These are phyloP conservation scores for Ptychobarbus kaznakovi DNA, from an alignment of 2,797 vertebrate genomes.

Conservation along the genomic window DNA sequence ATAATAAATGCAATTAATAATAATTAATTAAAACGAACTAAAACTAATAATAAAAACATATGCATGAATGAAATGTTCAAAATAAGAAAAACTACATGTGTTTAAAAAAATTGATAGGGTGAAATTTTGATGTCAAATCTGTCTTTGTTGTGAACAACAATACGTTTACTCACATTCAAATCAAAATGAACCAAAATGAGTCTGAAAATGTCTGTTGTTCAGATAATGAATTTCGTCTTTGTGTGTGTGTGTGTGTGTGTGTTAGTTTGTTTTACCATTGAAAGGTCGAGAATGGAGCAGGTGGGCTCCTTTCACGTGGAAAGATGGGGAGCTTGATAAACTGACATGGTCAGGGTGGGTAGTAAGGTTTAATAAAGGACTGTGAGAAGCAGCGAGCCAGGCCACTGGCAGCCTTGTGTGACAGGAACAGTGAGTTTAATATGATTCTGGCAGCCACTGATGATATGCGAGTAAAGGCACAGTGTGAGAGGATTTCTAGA, in stretches of 20 bases:
- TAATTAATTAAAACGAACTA: too few relatives aligned
- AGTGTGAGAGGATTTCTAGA: slow-evolving; percentile 25
- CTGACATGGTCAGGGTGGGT: slow-evolving; percentile 14
- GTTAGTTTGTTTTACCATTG: background rate
- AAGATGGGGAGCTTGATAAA: slow-evolving; percentile 43
- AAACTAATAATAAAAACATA: too few relatives aligned
- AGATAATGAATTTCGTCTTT: background rate
- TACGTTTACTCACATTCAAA: background rate
- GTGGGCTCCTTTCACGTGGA: slow-evolving; percentile 33
- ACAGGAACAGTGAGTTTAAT: slow-evolving; percentile 43
- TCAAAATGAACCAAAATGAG: background rate
- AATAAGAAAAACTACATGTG: background rate
- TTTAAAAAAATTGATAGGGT: background rate
- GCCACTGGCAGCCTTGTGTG: slow-evolving; percentile 35
- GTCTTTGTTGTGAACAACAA: background rate
- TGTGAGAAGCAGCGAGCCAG: slow-evolving; percentile 34
- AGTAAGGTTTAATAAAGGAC: slow-evolving; percentile 43
- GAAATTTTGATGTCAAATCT: background rate
- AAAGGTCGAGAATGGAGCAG: slow-evolving; percentile 12
- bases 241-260: background rate
- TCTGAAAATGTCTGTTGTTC: background rate
- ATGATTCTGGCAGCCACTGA: slow-evolving; percentile 42
- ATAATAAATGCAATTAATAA: too few relatives aligned
- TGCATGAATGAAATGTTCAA: background rate
- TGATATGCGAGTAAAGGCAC: slow-evolving; percentile 14